A percentile compares a stretch with the other conserved stretches of the same genome.
Conservation (phyloP, 2,797 vertebrate genomes). For the Hirundo rustica region DNA sequence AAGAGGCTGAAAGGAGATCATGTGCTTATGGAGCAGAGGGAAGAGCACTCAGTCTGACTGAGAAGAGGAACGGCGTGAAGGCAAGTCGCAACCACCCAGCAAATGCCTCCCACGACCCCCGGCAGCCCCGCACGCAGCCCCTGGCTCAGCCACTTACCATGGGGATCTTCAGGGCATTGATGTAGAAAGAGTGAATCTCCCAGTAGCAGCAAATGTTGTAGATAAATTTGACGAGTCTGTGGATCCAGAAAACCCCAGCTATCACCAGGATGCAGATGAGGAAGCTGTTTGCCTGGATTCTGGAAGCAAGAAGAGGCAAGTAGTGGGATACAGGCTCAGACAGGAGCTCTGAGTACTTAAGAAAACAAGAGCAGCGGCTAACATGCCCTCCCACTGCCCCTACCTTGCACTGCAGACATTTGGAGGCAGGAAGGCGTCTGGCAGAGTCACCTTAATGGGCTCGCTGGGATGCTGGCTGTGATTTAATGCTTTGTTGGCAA, state of each 20-base stretch:
- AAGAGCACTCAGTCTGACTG: rapidly evolving
- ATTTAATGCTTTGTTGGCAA: conserved; percentile 98
- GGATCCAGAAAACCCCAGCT: conserved; percentile 96
- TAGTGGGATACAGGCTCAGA: neutral
- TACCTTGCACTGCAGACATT: conserved; percentile 91
- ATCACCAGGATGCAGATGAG: conserved; percentile 92
- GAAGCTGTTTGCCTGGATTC: conserved; percentile 90
- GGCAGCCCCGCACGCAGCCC: rapidly evolving
- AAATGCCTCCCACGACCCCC: neutral
- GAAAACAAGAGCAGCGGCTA: neutral
- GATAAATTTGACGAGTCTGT: conserved; percentile 94
- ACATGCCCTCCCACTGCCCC: neutral
- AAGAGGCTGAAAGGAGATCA: neutral
- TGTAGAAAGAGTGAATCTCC: conserved; percentile 98
- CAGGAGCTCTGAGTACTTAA: neutral
- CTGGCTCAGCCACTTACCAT: conserved; percentile 83
- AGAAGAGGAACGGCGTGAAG: neutral
- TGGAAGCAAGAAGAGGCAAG: conserved; percentile 58
- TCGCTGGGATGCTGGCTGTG: conserved; percentile 86
- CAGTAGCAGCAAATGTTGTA: conserved; percentile 99
- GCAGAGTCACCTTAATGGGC: conserved; percentile 93
- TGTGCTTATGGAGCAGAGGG: neutral
- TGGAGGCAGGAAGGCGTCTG: conserved; percentile 92
- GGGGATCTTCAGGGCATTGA: conserved; percentile 91
- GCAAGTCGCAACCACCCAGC: neutral